Base-by-base conservation (phyloP, 1,140 invertebrate genomes). In the Zaprionus gabonicus region DNA sequence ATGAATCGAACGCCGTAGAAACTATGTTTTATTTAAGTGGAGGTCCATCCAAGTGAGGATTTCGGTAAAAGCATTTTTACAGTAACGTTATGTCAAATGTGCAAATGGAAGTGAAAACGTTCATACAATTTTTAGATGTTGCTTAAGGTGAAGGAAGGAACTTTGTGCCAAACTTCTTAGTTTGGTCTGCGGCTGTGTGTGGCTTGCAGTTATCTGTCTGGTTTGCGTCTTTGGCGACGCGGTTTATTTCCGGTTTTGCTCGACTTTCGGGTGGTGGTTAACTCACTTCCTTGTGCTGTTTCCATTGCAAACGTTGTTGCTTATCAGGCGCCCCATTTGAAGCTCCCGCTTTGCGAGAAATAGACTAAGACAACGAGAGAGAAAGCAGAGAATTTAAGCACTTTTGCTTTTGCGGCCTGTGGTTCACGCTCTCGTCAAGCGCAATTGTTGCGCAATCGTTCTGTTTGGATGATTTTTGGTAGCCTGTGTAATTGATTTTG, bases 401-500 rank as follows among this genome's bases (percentile, higher is more conserved):
- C 59, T 71, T 56, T 60, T 41, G 41, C 23, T 31, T 34, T 59
- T n/a, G 36, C 36, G 67, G 59, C 65, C 41, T 79, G 55, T 20
- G 64, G 56, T 46, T 20, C 15, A 34, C 56, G 28, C 70, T 15
- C 60, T 36, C 56, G 12, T 2, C 7, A 41, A 58, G 51, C 56
- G 55, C n/a, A 72, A 41, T 58, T 34, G 60, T 76, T 76, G 68
- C 56, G 69, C 68, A 75, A 71, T 71, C 67, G 59, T 53, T 41
- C 23, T 57, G 53, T 58, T 59, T 49, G 68, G 65, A 65, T 76
- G 65, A 57, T 58, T 71, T 56, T 73, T 71, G 78, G 67, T 55
- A 69, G 84, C 78, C 84, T 88, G 53, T 34, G 82, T n/a, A 86
- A 86, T 86, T 82, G 83, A 86, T 86, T 87, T 87, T 80, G 85